phyloP scores from a whole-genome alignment of 2,888 invertebrate species.

The Cheilosia vernalis region DNA sequence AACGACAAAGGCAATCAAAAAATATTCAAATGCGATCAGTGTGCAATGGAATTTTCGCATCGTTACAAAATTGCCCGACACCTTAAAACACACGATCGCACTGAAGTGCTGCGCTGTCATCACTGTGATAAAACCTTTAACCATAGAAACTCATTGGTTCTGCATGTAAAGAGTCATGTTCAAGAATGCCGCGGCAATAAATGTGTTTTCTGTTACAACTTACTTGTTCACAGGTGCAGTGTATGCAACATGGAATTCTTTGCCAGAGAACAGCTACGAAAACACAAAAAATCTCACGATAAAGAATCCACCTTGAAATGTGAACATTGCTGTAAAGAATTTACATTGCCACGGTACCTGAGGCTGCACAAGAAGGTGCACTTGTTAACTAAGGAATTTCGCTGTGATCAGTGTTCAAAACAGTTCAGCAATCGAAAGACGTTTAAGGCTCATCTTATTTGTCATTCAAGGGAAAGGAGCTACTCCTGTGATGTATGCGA shows the following conservation, averaged over 20 bases:
- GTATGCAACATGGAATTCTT: conserved; percentile 55
- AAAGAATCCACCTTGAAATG: conserved; percentile 38
- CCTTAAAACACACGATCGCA: conserved; percentile 36
- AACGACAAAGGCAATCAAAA: background rate
- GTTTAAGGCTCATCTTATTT: conserved; percentile 55
- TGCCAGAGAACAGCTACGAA: conserved; percentile 49
- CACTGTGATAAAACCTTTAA: conserved; percentile 61
- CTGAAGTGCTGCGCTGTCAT: conserved; percentile 44
- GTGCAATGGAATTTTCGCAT: conserved; percentile 56
- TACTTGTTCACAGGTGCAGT: conserved; percentile 51
- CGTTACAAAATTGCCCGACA: conserved; percentile 50
- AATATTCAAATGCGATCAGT: conserved; percentile 53
- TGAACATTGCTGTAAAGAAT: conserved; percentile 53
- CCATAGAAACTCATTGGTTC: conserved; percentile 56
- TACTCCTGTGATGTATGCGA: conserved; percentile 49
- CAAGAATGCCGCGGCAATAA: conserved; percentile 35
- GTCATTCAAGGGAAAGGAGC: conserved; percentile 50
- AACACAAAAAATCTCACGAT: conserved; percentile 52
- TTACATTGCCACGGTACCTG: conserved; percentile 47
- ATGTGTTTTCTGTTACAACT: conserved; percentile 55
- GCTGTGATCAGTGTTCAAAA: conserved; percentile 54
- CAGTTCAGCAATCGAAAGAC: conserved; percentile 48
- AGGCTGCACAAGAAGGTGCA: conserved; percentile 51
- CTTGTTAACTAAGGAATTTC: conserved; percentile 20
- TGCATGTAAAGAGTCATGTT: conserved; percentile 62